Conservation (phyloP, 2,797 vertebrate genomes). For the Holocentrus rufus region DNA sequence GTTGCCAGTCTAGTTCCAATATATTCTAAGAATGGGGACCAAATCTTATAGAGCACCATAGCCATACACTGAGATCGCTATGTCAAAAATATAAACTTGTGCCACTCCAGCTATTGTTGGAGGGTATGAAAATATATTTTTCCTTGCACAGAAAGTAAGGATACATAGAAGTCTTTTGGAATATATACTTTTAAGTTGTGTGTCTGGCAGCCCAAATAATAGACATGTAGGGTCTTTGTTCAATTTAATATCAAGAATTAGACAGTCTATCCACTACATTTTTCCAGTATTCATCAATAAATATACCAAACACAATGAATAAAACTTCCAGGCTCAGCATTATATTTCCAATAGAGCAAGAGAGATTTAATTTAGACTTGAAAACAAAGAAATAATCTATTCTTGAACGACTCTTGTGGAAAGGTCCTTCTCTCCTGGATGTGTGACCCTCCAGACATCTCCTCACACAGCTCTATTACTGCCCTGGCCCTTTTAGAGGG, state of each 20-base stretch:
- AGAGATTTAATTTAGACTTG: neutral
- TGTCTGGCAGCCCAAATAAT: constrained; percentile 2
- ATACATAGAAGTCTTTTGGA: neutral
- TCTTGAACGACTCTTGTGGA: neutral
- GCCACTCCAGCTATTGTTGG: constrained; percentile 4
- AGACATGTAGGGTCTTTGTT: neutral
- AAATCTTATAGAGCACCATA: neutral
- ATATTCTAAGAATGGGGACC: neutral
- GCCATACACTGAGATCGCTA: neutral
- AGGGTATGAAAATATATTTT: constrained; percentile 4
- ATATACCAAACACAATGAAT: neutral
- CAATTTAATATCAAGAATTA: neutral
- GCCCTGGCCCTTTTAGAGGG: neutral
- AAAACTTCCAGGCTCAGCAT: neutral
- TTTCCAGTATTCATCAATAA: neutral
- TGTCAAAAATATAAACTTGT: neutral
- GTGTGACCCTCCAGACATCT: constrained; percentile 15
- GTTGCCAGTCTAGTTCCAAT: neutral
- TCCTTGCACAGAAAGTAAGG: constrained; percentile 3
- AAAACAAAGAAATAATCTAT: constrained; percentile 22
- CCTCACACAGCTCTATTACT: constrained; percentile 17
- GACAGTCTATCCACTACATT: neutral
- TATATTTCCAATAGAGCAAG: neutral
- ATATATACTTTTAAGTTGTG: constrained; percentile 1
- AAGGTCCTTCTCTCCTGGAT: neutral